phyloP scores from a whole-genome alignment of 2,888 invertebrate species.

The Unio delphinus region DNA sequence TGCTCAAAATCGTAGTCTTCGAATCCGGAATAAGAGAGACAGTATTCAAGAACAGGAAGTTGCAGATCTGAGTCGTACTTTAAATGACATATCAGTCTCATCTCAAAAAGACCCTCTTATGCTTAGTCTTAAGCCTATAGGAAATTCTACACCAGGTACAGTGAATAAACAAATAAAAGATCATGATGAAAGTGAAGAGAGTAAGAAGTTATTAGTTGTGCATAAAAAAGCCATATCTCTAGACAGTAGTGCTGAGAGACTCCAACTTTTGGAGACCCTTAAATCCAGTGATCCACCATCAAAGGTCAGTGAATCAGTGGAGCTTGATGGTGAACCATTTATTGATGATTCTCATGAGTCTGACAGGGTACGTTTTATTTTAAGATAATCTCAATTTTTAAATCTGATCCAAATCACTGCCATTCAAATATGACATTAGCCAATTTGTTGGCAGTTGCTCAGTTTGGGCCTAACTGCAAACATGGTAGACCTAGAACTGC shows the following conservation, averaged over 20 bases:
- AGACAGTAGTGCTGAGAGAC: conserved; percentile 33
- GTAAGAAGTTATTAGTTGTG: conserved; percentile 26
- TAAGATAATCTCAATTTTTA: neutral
- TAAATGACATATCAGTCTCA: no score
- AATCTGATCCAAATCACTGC: neutral
- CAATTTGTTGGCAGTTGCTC: no score
- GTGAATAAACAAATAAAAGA: no score
- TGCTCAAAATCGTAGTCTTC: conserved; percentile 26
- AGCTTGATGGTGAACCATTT: conserved; percentile 28
- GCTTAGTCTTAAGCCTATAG: no score
- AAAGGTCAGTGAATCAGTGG: conserved; percentile 23
- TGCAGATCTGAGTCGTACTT: no score
- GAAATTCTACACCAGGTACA: no score
- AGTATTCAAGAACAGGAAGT: conserved; percentile 22
- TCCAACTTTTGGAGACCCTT: conserved; percentile 28
- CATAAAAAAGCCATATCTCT: conserved; percentile 36
- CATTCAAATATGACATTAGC: no score
- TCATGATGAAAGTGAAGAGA: conserved; percentile 26
- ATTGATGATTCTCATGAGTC: conserved; percentile 36
- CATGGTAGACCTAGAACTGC: no score
- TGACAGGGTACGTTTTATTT: conserved; percentile 10
- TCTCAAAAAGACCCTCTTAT: no score
- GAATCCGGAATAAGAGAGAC: conserved; percentile 22
- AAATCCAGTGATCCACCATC: conserved; percentile 25
- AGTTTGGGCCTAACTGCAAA: no score